Evolutionary conservation across 92 coral and sea anemone species (phyloP), one percentile per base, ranked within the genome.

Genomic region (Phymanthus crucifer): DNA sequence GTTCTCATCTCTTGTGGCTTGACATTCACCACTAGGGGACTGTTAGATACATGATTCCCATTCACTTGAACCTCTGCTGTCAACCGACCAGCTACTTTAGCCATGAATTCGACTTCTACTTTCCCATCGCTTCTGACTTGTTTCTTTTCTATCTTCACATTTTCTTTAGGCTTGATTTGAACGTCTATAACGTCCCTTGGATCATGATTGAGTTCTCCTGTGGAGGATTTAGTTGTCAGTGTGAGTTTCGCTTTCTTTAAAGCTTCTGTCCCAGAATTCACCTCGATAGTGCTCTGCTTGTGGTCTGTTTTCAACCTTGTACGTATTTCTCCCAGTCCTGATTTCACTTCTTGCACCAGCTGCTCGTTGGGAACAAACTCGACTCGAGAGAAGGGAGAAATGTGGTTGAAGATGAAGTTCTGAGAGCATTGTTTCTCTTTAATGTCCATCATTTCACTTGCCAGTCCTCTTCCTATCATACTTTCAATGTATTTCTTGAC

Each of bases 31-130:
- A 26, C 57, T 73, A 40, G 37, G 1, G 77, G 77, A 73, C 77
- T 73, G 37, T 73, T 73, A 24, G 33, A 21, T 24, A 73, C 58
- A 48, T 13, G 57, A 24, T 40, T 45, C 64, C 77, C 77, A 48
- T 73, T 73, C 58, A 73, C 32, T 43, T 43, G 40, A 21, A 73
- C 77, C 77, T 73, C 65, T 48, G 64, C 65, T 48, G 35, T 73
- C 34, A 73, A 43, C 45, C 45, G 58, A 43, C 77, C 77, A 43
- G 77, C 57, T 43, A 73, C 64, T 31, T 38, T 33, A 40, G 75
- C 38, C 46, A 37, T 40, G 75, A 71, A 71, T 37, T 38, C 48
- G 3, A 71, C 77, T 73, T 73, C 64, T 18, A 73, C 18, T 73
- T 73, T 40, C 19, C 77, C 77, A 21, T 23, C 58, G 8, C 0